Conservation (phyloP, 2,888 invertebrate species). For the Germaria angustata region DNA sequence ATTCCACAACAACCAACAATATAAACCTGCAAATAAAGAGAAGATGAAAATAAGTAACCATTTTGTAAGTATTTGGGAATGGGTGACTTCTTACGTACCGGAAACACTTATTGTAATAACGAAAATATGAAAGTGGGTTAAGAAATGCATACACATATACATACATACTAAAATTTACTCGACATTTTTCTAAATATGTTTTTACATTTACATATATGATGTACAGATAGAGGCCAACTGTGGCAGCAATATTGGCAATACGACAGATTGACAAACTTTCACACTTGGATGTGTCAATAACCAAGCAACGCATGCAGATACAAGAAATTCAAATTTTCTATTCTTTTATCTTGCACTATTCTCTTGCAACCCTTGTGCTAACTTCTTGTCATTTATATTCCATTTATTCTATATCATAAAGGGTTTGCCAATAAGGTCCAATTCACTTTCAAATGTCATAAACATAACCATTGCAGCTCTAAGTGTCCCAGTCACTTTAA, state of each 20-base stretch:
- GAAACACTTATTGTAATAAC: background rate
- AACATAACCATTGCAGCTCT: no score
- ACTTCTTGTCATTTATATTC: constrained; percentile 17
- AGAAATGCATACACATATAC: background rate
- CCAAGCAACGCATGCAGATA: background rate
- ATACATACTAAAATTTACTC: no score
- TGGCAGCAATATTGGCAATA: background rate
- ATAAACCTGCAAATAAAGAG: no score
- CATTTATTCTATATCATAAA: background rate
- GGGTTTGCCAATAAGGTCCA: no score
- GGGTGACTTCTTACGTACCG: background rate
- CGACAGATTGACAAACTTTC: background rate
- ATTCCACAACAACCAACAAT: no score
- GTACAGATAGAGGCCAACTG: background rate
- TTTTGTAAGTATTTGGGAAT: constrained; percentile 5
- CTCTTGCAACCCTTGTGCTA: background rate
- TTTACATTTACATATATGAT: background rate
- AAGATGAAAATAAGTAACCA: no score
- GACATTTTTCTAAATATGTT: no score
- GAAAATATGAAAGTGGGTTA: background rate
- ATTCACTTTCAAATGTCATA: no score
- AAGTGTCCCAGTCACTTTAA: no score
- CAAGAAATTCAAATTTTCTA: background rate
- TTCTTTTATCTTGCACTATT: background rate
- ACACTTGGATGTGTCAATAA: constrained; percentile 4